Percentiles rank a stretch among this genome's conserved stretches.
Evolutionary conservation across 2,888 invertebrate genomes (phyloP).

Genomic region (Leucoptera coffeella): DNA sequence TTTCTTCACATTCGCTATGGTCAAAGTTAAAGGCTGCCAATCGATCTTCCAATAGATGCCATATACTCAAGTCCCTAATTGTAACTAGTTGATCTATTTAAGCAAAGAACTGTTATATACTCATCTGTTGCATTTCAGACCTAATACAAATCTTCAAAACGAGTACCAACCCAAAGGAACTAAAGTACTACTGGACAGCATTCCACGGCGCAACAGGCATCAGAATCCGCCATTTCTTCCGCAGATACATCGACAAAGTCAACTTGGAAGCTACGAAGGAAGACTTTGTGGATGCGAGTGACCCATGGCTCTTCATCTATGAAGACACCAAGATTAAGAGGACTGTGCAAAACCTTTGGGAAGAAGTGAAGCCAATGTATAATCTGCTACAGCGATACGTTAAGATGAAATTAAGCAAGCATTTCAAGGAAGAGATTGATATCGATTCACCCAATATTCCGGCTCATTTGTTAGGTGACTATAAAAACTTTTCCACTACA

Average conservation of each 20-base stretch:
- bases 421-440: conserved; percentile 39
- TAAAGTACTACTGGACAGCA: conserved; percentile 58
- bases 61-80: too few species aligned
- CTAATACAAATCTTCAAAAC: conserved; percentile 31
- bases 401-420: conserved; percentile 39
- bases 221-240: conserved; percentile 53
- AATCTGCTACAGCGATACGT: conserved; percentile 58
- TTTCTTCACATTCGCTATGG: too few species aligned
- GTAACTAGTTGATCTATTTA: too few species aligned
- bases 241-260: conserved; percentile 54
- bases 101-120: too few species aligned
- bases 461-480: conserved; percentile 62
- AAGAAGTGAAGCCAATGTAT: conserved; percentile 59
- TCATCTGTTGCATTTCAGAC: too few species aligned
- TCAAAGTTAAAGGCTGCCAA: too few species aligned
- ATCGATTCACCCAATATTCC: conserved; percentile 53
- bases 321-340: conserved; percentile 30
- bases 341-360: conserved; percentile 47
- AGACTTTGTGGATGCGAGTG: conserved; percentile 36
- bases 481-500: too few species aligned
- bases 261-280: conserved; percentile 57
- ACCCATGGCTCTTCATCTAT: conserved; percentile 39
- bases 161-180: conserved; percentile 54
- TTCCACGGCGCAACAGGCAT: conserved; percentile 61
- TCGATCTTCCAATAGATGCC: too few species aligned